phyloP scores from a whole-genome alignment of 2,113 vertebrate genomes.

The Pseudorasbora parva region DNA sequence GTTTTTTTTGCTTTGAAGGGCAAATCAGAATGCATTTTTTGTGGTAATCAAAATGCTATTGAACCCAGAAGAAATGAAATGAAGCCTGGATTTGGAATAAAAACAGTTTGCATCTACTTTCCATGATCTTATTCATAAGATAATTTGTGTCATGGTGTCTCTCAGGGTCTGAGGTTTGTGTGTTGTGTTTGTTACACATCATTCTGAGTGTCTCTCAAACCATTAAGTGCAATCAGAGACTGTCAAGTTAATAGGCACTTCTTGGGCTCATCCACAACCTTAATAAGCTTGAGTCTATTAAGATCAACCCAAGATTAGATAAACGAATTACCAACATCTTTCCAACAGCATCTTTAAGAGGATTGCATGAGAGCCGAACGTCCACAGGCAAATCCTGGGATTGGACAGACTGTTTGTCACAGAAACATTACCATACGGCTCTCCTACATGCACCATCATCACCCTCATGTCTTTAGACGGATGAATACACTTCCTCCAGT shows the following conservation, averaged over 20 bases:
- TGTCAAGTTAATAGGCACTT: constrained; percentile 20
- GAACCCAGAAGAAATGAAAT: not conserved
- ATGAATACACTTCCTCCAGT: not conserved
- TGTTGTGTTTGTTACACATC: not conserved
- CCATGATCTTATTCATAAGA: constrained; percentile 1
- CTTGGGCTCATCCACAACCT: constrained; percentile 9
- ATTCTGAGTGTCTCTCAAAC: not conserved
- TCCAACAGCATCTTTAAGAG: not conserved
- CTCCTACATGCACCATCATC: not conserved
- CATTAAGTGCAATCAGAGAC: constrained; percentile 9
- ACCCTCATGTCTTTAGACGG: not conserved
- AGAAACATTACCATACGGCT: not conserved
- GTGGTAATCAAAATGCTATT: not conserved
- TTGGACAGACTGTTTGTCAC: constrained; percentile 6
- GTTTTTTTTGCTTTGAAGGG: not conserved
- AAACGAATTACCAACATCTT: constrained; percentile 34
- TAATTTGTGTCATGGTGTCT: not conserved
- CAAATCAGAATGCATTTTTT: not conserved
- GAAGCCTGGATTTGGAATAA: not conserved
- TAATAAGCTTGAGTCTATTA: constrained; percentile 41
- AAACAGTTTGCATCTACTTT: not conserved
- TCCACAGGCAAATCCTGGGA: not conserved
- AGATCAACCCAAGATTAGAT: constrained; percentile 41
- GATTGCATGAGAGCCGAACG: constrained; percentile 29
- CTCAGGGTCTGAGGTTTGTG: not conserved